phyloP scores from a whole-genome alignment of 2,797 vertebrate species.

The Tinamus major region DNA sequence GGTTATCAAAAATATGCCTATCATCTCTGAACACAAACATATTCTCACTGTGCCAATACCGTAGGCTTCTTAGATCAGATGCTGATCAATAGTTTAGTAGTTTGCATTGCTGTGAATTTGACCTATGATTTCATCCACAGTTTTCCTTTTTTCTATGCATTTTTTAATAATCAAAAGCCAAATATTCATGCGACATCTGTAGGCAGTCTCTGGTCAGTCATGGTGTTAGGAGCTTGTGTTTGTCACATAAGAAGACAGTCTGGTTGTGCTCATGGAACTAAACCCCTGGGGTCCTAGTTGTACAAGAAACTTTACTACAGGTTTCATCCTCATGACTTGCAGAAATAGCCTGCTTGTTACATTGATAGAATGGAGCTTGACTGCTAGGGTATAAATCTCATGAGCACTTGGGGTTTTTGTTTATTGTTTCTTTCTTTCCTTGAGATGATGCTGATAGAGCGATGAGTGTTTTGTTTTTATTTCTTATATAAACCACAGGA shows the following conservation, averaged over 20 bases:
- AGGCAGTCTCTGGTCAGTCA: neutral
- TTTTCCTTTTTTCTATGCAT: neutral
- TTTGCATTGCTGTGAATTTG: neutral
- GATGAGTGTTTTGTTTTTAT: slow-evolving; percentile 31
- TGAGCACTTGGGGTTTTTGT: neutral
- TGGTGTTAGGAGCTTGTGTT: neutral
- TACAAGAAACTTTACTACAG: neutral
- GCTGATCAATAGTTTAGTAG: neutral
- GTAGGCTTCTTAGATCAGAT: neutral
- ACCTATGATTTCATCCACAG: neutral
- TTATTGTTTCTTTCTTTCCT: rapidly evolving
- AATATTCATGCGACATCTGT: neutral
- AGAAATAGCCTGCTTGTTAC: neutral
- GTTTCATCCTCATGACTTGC: neutral
- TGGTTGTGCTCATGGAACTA: neutral
- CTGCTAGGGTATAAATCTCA: neutral
- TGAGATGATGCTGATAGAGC: neutral
- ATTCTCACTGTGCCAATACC: slow-evolving; percentile 42
- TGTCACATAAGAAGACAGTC: neutral
- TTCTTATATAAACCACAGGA: neutral
- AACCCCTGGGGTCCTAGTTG: neutral
- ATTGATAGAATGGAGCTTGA: neutral
- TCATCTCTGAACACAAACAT: slow-evolving; percentile 53
- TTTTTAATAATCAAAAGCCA: neutral
- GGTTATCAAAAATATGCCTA: slow-evolving; percentile 50